Evolutionary conservation across 1,140 invertebrate species (phyloP).

Genomic region (Pogonomyrmex barbatus): DNA sequence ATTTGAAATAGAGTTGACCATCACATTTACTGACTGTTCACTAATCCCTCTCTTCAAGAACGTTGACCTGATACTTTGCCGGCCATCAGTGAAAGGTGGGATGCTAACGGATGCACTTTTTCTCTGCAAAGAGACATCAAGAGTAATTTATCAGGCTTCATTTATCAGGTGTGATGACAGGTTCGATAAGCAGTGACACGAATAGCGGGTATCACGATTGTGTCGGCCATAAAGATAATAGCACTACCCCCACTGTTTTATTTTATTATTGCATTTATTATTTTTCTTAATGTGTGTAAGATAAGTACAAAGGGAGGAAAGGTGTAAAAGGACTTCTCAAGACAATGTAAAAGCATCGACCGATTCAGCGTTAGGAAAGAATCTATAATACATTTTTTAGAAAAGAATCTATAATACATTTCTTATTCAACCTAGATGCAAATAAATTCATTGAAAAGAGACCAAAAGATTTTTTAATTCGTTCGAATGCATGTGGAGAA

Average conservation of each 20-base stretch:
- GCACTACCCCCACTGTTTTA: not conserved
- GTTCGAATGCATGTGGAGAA: not conserved
- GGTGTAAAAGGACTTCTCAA: not conserved
- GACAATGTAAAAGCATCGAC: slow-evolving; percentile 25
- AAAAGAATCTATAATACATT: no score
- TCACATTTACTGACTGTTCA: no score
- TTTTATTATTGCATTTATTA: slow-evolving; percentile 29
- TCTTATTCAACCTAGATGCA: slow-evolving; percentile 15
- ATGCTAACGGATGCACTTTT: not conserved
- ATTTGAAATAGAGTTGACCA: no score
- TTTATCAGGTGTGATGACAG: not conserved
- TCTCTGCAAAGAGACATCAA: not conserved
- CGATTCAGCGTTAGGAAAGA: not conserved
- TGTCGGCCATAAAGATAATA: not conserved
- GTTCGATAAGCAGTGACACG: not conserved
- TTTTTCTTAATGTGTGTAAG: not conserved
- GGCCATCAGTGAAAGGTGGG: not conserved
- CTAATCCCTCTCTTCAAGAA: slow-evolving; percentile 1
- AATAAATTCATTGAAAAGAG: slow-evolving; percentile 16
- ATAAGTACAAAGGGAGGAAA: slow-evolving; percentile 30
- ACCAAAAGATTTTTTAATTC: not conserved
- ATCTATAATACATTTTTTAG: slow-evolving; percentile 8
- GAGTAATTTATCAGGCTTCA: not conserved
- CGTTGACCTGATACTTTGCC: not conserved
- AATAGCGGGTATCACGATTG: no score